Conservation (phyloP, 2,113 vertebrate genomes). For the Pholis gunnellus region DNA sequence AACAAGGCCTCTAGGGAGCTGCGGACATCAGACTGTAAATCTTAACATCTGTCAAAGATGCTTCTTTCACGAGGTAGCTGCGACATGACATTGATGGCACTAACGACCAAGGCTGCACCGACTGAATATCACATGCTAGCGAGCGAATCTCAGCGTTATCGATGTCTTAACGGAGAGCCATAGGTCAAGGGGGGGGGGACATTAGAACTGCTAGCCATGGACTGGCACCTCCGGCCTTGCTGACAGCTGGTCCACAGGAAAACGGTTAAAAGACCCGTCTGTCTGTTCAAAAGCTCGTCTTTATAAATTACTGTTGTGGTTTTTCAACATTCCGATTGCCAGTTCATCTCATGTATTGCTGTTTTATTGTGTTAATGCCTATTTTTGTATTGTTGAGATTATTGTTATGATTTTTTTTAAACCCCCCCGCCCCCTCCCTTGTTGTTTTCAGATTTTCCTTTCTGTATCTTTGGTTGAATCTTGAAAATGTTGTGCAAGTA, state of each 20-base stretch:
- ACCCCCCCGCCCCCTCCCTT: not conserved
- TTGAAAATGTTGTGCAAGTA: constrained; percentile 68
- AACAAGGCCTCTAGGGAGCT: constrained; percentile 17
- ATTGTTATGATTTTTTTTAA: constrained; percentile 47
- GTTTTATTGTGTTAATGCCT: constrained; percentile 66
- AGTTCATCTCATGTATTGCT: constrained; percentile 63
- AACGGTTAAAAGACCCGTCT: constrained; percentile 17
- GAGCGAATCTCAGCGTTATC: constrained; percentile 38
- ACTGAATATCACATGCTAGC: constrained; percentile 40
- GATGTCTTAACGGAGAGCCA: constrained; percentile 70
- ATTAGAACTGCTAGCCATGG: constrained; percentile 3
- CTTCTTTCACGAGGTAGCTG: constrained; percentile 54
- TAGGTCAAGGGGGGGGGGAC: constrained; percentile 58
- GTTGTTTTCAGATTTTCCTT: constrained; percentile 25
- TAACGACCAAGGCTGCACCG: constrained; percentile 30
- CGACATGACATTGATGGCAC: constrained; percentile 36
- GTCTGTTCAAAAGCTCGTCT: constrained; percentile 42
- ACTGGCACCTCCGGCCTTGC: constrained; percentile 54
- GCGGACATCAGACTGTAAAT: constrained; percentile 35
- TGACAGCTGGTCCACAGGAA: constrained; percentile 43
- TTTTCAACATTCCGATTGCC: constrained; percentile 72
- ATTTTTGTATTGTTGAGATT: constrained; percentile 59
- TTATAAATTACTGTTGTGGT: constrained; percentile 30
- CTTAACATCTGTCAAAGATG: constrained; percentile 53
- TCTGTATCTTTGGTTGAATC: constrained; percentile 55